Base-by-base conservation (phyloP, 2,797 vertebrate genomes). In the Poeciliopsis turneri region DNA sequence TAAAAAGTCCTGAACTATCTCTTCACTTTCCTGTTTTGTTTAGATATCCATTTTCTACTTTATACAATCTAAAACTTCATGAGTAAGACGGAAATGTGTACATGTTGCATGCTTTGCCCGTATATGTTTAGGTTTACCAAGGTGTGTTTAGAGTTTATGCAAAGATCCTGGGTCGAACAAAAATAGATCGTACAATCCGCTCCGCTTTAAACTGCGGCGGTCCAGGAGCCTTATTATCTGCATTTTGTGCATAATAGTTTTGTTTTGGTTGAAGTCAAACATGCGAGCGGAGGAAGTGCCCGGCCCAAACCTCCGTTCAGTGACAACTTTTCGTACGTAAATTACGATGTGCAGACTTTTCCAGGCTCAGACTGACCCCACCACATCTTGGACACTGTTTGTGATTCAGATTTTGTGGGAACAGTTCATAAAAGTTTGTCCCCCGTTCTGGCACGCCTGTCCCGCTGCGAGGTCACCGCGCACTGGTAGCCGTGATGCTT, bases 401-500 rank as follows among this genome's bases (percentile, higher is more conserved):
- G 45, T 78, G 30, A 64, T n/a, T 73, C 10, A 64, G 43, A 73
- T 46, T 28, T 73, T 64, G 70, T 73, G 70, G 79, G 59, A 15
- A 59, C 28, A 8, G 33, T 76, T 61, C 57, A 36, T 36, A 18
- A 46, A 49, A 71, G 45, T n/a, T 9, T 36, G 46, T 41, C 3
- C 28, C 30, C 33, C n/a, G 7, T 46, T 71, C n/a, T 30, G 36
- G 18, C n/a, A 33, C 47, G 43, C 46, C 28, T 39, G 41, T 39
- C 46, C 15, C 4, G 10, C 70, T 39, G 28, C 18, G 57, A 36
- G 33, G 23, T 46, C 55, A 64, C 53, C 12, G 20, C 11, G 36
- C 5, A n/a, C 59, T 76, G 66, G 57, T 6, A 66, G 74, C 23
- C 12, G 16, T 5, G 12, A 47, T 15, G 47, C 12, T n/a, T n/a